Evolutionary conservation across 2,797 vertebrate species (phyloP).

Genomic region (Phylloscopus collybita): DNA sequence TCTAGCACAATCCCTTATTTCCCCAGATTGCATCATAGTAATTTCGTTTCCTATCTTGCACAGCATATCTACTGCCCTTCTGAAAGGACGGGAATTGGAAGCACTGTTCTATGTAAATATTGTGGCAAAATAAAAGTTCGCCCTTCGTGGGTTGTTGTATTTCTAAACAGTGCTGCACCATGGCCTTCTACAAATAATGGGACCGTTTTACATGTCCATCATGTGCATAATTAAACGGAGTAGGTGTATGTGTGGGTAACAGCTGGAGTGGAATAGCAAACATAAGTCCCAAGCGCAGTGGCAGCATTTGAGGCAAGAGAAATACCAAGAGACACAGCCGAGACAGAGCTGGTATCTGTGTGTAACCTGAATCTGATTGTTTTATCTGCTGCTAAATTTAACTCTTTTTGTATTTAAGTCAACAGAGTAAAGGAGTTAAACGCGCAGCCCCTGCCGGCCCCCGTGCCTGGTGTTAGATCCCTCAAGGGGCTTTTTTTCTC

Average conservation of each 20-base stretch:
- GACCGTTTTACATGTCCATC: not conserved
- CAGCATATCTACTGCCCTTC: not conserved
- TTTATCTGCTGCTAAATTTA: not conserved
- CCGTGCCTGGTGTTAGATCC: fast-evolving
- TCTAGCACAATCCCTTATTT: not conserved
- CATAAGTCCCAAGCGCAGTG: fast-evolving
- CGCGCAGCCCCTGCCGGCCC: fast-evolving
- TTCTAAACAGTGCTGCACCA: not conserved
- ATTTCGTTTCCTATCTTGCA: not conserved
- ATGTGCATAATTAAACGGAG: not conserved
- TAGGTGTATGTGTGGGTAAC: not conserved
- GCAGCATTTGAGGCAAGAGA: too few species aligned
- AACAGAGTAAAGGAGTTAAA: fast-evolving
- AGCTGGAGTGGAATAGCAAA: not conserved
- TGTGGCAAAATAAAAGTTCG: not conserved
- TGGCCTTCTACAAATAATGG: not conserved
- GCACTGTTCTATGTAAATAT: not conserved
- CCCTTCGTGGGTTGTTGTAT: not conserved
- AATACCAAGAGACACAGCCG: not conserved
- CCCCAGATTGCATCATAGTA: not conserved
- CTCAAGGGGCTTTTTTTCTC: fast-evolving
- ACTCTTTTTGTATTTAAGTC: not conserved
- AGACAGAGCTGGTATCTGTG: not conserved
- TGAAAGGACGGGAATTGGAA: not conserved
- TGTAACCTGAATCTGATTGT: not conserved